Evolutionary conservation across 2,797 vertebrate species (phyloP), one percentile per base, ranked within the genome.

Genomic region (Pipistrellus pygmaeus): DNA sequence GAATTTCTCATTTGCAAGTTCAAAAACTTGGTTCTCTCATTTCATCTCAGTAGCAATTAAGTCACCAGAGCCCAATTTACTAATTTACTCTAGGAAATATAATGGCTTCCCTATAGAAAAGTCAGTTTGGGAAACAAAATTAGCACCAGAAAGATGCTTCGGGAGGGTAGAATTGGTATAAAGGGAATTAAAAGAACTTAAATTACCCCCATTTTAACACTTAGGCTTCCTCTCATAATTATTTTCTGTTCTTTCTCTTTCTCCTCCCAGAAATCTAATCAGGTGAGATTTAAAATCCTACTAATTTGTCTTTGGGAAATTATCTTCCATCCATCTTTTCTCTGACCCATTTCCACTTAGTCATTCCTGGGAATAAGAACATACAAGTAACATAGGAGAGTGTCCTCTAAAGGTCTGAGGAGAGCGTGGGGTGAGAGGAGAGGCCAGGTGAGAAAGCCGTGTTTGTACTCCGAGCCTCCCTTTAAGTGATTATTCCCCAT

Each of bases 41-140:
- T 95, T 85, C 48, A 85, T 32, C 5, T 15, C 53, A 17, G 30
- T 81, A 46, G 60, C 57, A 44, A 96, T 91, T 92, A 95, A 93
- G 77, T 82, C 94, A 95, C 41, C 82, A 93, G 73, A 96, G 85
- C 71, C 81, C 85, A 97, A 91, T 93, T 93, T 93, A 78, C 81
- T 96, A 91, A 96, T 89, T 95, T 90, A 84, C 18, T 41, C 14
- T 95, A n/a, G 85, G 90, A 96, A 94, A 91, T 86, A 77, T 85
- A 95, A 93, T 94, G 55, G 11, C 20, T 44, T 94, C 88, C 82
- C 82, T 91, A 64, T 32, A 90, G 95, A 81, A 90, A 94, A 88
- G n/a, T 82, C 44, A 9, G 64, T 57, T 90, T 95, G 78, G 85
- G 94, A 90, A 94, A 94, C 76, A 94, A 95, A 94, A 95, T 96